Evolutionary conservation across 2,113 vertebrate genomes (phyloP), one percentile per base, ranked within the genome.

Genomic region (Rhagologus leucostigma): DNA sequence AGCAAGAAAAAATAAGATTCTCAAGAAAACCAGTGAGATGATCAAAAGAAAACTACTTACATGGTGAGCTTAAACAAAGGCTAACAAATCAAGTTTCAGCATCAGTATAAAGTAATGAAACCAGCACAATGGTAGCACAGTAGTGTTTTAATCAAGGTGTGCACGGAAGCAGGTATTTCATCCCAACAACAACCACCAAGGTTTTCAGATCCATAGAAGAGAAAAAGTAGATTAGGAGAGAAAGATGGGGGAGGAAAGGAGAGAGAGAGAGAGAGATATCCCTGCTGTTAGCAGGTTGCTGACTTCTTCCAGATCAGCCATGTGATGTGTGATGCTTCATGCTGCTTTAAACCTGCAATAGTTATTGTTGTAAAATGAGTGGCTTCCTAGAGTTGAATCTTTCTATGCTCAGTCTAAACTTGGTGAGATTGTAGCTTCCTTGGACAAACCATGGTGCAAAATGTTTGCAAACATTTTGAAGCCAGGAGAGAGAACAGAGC

Each of bases 111-210:
- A 67, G 19, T 37, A 64, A 20, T 35, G 44, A 73, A 76, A 68
- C 24, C 3, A 4, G 41, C 11, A 57, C 13, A 26, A 10, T 49
- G 46, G n/a, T 18, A 56, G 14, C 63, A 84, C 19, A 47, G 13
- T 32, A n/a, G 5, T 26, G 22, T 49, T 86, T 87, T 69, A 73
- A 65, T 74, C 26, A 87, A 87, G 23, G 47, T 30, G 8, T 55
- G 3, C 12, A 21, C 10, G 9, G 46, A 80, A 80, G 12, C 9
- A 56, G 10, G 3, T 39, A 41, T 62, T 93, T 65, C 19, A 77
- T 10, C 23, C 41, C 44, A 46, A 39, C 3, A 76, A 23, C 17
- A 37, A 1, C 1, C 1, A 4, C 2, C 5, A 29, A 5, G 12
- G 4, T 21, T 59, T 93, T 73, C 6, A 1, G 29, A 65, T 37